Evolutionary conservation across 2,113 vertebrate genomes (phyloP).

Genomic region (Odocoileus hemionus): DNA sequence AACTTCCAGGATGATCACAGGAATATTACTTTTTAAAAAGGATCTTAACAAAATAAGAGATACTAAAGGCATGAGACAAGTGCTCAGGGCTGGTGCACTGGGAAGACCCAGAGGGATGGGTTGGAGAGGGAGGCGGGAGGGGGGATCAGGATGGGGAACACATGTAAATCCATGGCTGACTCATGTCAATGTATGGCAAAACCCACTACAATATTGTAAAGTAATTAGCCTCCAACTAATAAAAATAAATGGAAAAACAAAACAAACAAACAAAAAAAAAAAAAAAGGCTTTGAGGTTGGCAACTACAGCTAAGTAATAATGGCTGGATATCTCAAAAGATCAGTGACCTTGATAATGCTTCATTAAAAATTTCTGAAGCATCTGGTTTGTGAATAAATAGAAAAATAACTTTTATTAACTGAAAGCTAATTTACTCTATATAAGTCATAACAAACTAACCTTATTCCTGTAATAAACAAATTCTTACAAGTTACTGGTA

Average conservation of each 20-base stretch:
- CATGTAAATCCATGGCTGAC: too few species aligned
- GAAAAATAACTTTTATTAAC: neutral
- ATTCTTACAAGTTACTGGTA: neutral
- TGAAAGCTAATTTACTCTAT: neutral
- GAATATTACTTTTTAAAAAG: neutral
- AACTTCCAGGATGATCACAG: neutral
- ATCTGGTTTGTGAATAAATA: neutral
- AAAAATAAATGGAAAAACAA: too few species aligned
- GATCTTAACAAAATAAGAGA: neutral
- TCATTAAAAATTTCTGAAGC: conserved; percentile 10
- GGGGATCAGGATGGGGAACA: too few species aligned
- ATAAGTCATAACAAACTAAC: neutral
- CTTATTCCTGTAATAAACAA: neutral
- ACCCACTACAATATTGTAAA: too few species aligned
- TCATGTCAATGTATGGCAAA: too few species aligned
- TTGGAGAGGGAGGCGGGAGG: too few species aligned
- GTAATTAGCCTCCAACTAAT: too few species aligned
- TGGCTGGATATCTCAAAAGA: neutral
- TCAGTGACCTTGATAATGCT: neutral
- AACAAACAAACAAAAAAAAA: too few species aligned
- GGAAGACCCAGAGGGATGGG: too few species aligned
- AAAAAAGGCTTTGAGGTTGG: neutral
- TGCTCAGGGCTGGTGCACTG: too few species aligned
- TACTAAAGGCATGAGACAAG: neutral
- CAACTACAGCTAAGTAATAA: neutral